Base-by-base conservation (phyloP, 1,140 invertebrate genomes). In the Megathymus violae region DNA sequence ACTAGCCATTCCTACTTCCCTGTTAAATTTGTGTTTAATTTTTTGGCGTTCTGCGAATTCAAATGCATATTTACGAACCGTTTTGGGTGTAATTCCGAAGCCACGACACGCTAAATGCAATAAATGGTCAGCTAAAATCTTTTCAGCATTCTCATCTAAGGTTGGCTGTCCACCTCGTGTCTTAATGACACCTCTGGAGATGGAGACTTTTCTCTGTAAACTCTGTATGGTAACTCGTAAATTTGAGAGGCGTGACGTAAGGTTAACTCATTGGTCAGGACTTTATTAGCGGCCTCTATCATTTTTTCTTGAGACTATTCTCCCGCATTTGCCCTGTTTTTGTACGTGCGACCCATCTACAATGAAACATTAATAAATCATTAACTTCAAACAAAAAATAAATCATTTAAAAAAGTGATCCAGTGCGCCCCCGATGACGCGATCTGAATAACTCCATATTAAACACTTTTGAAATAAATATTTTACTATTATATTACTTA, bases 1-100 rank as follows among this genome's bases (percentile, higher is more conserved):
- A 47, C 44, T 17, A 22, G 44, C 16, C 16, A 47, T 47, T 31
- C 44, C 44, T 10, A 47, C 17, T 47, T 47, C 7, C 14, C 17
- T 47, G 17, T 47, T 47, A 47, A 47, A 47, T 47, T 47, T 47
- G 16, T 47, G 44, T 1, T 47, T n/a, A 0, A 31, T 47, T 19
- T 22, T 47, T 47, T 47, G 16, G 3, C 44, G 17, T 47, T 19
- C 16, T 47, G 44, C 44, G 17, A 47, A 47, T 22, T 47, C 16
- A 25, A 47, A 47, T 22, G 44, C 44, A 47, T 47, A 47, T 47
- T 47, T 47, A 47, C 44, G 44, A 47, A 47, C 44, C 0, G 44
- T 17, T 22, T 47, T 31, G 27, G 27, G 27, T 31, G 27, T 31
- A 31, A 31, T 31, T 6, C 27, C 27, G 27, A 31, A 31, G 4